phyloP scores from a whole-genome alignment of 2,797 vertebrate genomes.

The Thamnophis elegans region DNA sequence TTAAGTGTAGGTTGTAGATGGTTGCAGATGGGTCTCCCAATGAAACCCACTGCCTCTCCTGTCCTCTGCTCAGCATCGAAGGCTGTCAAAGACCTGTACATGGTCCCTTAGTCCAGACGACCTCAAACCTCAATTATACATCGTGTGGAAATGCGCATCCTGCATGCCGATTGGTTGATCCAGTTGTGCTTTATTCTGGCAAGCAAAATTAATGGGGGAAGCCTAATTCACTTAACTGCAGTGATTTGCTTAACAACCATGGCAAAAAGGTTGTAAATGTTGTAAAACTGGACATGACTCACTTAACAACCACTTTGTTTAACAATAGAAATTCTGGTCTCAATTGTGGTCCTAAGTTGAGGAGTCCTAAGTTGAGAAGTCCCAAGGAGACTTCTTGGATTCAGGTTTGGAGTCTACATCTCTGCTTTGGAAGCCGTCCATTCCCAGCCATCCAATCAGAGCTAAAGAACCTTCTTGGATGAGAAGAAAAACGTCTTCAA shows the following conservation, averaged over 20 bases:
- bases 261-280: neutral
- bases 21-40: too few species aligned
- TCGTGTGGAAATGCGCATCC: too few species aligned
- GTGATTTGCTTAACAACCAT: neutral
- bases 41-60: neutral
- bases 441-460: too few species aligned
- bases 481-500: too few species aligned
- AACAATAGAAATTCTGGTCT: neutral
- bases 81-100: neutral
- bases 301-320: too few species aligned
- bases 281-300: too few species aligned
- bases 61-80: neutral
- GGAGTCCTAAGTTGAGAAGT: neutral
- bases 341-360: neutral
- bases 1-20: neutral
- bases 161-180: too few species aligned
- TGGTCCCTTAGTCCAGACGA: neutral
- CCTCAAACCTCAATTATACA: too few species aligned
- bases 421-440: neutral
- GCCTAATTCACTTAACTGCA: neutral
- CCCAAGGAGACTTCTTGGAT: neutral
- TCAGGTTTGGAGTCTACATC: neutral
- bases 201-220: too few species aligned
- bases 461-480: too few species aligned
- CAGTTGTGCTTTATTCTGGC: too few species aligned